These are phyloP conservation scores for Mylabris sibirica DNA, from an alignment of 2,888 invertebrate species.

Conservation along the genomic window DNA sequence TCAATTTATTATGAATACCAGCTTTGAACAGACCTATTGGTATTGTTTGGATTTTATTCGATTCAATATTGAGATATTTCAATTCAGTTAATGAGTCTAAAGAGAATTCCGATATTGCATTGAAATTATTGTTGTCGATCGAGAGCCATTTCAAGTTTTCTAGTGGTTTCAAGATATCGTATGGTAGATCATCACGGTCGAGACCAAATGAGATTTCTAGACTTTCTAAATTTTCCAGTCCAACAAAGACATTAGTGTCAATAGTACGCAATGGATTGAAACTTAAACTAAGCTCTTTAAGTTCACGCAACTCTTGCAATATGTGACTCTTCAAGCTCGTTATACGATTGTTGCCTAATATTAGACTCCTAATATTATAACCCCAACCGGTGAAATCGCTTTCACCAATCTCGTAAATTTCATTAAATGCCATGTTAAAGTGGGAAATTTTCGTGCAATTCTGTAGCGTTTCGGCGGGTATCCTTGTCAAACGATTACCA, in stretches of 20 bases:
- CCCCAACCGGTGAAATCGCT: conserved; percentile 84
- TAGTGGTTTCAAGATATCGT: conserved; percentile 77
- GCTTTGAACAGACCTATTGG: conserved; percentile 74
- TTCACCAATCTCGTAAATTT: conserved; percentile 78
- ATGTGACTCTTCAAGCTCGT: conserved; percentile 75
- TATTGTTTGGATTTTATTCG: conserved; percentile 79
- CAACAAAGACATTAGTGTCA: conserved; percentile 80
- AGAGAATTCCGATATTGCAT: conserved; percentile 74
- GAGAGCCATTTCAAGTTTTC: conserved; percentile 82
- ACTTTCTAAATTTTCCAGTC: conserved; percentile 79
- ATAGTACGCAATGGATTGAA: conserved; percentile 88
- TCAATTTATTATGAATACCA: conserved; percentile 74
- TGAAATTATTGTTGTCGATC: conserved; percentile 87
- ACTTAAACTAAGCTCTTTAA: conserved; percentile 89
- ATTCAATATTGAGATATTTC: conserved; percentile 85
- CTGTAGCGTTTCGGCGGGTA: conserved; percentile 74
- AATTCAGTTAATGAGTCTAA: conserved; percentile 73
- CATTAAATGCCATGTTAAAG: conserved; percentile 88
- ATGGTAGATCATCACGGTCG: conserved; percentile 79
- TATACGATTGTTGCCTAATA: conserved; percentile 85
- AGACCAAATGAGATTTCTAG: conserved; percentile 88
- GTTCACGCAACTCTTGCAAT: conserved; percentile 75
- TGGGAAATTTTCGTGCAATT: conserved; percentile 81
- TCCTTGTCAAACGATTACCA: conserved; percentile 78
- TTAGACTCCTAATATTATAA: conserved; percentile 77